A percentile compares a stretch with the other conserved stretches of the same genome.
Evolutionary conservation across 2,888 invertebrate species (phyloP).

Genomic region (Xylocampa areola): DNA sequence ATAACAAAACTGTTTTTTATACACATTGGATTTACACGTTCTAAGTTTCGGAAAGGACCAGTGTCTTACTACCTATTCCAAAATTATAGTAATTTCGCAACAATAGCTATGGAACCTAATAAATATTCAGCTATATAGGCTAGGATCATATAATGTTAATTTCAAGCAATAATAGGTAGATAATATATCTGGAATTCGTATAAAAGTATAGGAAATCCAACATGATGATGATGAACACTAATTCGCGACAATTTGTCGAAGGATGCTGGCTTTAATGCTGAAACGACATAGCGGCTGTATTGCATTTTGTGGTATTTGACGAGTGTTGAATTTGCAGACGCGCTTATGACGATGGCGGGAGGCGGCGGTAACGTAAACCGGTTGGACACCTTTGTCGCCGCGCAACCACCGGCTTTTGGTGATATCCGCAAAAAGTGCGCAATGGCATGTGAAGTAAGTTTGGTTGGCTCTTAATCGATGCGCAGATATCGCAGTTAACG

Average conservation of each 20-base stretch:
- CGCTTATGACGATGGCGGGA: constrained; percentile 81
- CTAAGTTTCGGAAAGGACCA: too few relatives aligned
- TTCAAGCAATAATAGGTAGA: too few relatives aligned
- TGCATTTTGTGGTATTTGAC: constrained; percentile 84
- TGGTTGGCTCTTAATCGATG: constrained; percentile 79
- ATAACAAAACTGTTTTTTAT: too few relatives aligned
- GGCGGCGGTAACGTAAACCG: constrained; percentile 85
- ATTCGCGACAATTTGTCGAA: constrained; percentile 64
- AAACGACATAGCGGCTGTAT: constrained; percentile 69
- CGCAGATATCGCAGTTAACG: constrained; percentile 70
- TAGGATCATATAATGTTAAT: too few relatives aligned
- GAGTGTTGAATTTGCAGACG: constrained; percentile 87
- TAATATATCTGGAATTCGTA: too few relatives aligned
- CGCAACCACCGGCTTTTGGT: constrained; percentile 84
- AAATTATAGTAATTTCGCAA: too few relatives aligned
- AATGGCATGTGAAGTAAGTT: constrained; percentile 80
- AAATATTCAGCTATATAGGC: too few relatives aligned
- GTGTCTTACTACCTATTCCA: too few relatives aligned
- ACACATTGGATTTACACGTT: too few relatives aligned
- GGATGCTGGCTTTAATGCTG: constrained; percentile 65
- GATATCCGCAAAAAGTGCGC: constrained; percentile 87
- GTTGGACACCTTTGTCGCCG: constrained; percentile 85
- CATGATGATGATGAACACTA: constrained; percentile 44
- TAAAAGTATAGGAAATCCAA: constrained; percentile 60
- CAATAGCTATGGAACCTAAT: too few relatives aligned